Evolutionary conservation across 1,140 invertebrate species (phyloP), one percentile per base, ranked within the genome.

Genomic region (Penaeus vannamei): DNA sequence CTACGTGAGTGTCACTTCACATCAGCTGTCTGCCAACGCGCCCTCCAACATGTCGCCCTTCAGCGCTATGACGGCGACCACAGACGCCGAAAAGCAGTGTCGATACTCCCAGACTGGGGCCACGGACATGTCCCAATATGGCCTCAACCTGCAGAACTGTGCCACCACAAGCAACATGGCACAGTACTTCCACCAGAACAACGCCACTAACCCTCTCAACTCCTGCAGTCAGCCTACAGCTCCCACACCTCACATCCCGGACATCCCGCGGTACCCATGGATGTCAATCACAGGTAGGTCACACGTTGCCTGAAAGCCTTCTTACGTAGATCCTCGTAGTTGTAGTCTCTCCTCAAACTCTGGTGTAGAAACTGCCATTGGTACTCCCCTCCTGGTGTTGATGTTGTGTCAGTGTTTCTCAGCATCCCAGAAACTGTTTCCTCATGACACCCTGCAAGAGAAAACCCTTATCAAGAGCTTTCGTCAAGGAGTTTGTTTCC

Each of bases 221-320:
- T 93, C 94, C 62, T 94, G 94, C 86, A 94, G 94, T 92, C 94
- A 94, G 89, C 95, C 96, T 92, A 95, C 95, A 53, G 82, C 89
- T 26, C 89, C 91, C 22, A 90, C 91, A 95, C 92, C 94, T 94
- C 95, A 96, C 92, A 95, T 97, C 91, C 96, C 97, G 59, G 96
- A 97, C 93, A 97, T 98, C 92, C 97, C 97, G 23, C 95, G 97
- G 92, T 98, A 98, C 93, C 97, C 97, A n/a, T 98, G 97, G 97
- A 98, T 98, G 97, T 97, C 97, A 91, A 97, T 98, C 93, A 98
- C 97, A 94, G 97, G 97, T 98, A 95, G 96, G 95, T 95, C 23
- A 22, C n/a, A n/a, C 20, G n/a, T 61, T 86, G 60, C 26, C 26
- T 32, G n/a, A 72, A 19, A 26, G 23, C 79, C 80, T 83, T 60